phyloP scores from a whole-genome alignment of 1,140 invertebrate species.

The Dicyema japonicum region DNA sequence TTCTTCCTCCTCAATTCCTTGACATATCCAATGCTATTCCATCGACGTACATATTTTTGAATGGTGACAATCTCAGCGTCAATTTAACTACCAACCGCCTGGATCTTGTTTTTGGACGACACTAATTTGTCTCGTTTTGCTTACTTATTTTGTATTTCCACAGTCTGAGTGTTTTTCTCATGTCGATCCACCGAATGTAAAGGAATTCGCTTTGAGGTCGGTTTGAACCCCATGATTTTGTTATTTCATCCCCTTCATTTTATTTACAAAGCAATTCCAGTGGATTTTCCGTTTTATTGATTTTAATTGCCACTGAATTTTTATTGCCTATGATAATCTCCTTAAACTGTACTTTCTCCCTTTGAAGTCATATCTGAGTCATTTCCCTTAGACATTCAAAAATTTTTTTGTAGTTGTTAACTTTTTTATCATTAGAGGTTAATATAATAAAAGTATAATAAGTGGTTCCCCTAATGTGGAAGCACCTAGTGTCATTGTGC shows the following conservation, averaged over 20 bases:
- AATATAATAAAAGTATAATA: too few relatives aligned
- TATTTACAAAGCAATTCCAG: constrained; percentile 15
- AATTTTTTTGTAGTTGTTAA: too few relatives aligned
- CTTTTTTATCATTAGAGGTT: too few relatives aligned
- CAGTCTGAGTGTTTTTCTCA: constrained; percentile 17
- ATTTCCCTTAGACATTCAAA: too few relatives aligned
- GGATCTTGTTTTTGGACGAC: constrained; percentile 8
- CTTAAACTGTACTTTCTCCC: too few relatives aligned
- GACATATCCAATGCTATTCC: constrained; percentile 8
- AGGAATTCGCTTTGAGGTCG: constrained; percentile 10
- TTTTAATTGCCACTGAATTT: too few relatives aligned
- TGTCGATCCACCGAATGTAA: constrained; percentile 7
- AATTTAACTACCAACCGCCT: constrained; percentile 1
- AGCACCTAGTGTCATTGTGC: too few relatives aligned
- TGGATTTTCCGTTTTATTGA: too few relatives aligned
- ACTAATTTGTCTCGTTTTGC: too few relatives aligned
- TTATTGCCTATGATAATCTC: too few relatives aligned
- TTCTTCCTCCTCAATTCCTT: constrained; percentile 8
- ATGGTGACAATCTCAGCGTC: constrained; percentile 4
- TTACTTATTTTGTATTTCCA: constrained; percentile 9
- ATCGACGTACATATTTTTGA: constrained; percentile 9
- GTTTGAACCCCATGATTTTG: constrained; percentile 17
- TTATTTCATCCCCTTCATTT: constrained; percentile 11
- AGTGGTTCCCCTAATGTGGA: too few relatives aligned
- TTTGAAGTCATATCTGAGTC: too few relatives aligned